Conservation (phyloP, 2,797 vertebrate genomes). For the Choloepus didactylus region DNA sequence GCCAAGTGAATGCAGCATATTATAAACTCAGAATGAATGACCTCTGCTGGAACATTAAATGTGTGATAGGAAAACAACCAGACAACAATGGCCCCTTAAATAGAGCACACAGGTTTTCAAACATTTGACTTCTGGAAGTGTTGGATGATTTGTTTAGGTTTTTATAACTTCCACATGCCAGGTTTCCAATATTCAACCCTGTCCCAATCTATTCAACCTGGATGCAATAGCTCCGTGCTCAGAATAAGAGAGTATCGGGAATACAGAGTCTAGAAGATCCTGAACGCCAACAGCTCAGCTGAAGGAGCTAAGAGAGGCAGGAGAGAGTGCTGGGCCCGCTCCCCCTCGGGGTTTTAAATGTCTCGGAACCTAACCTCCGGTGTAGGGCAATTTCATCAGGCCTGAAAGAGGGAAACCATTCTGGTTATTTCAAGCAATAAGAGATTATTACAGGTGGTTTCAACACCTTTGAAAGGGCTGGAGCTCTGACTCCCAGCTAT, state of each 20-base stretch:
- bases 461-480: not conserved
- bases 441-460: not conserved
- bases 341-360: not conserved
- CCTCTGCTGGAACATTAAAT: conserved; percentile 8
- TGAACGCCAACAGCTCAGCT: not conserved
- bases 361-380: not conserved
- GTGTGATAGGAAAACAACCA: not conserved
- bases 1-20: not conserved
- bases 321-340: not conserved
- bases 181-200: not conserved
- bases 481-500: not conserved
- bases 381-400: not conserved
- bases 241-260: not conserved
- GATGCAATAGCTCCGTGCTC: not conserved
- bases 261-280: not conserved
- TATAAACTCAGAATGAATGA: conserved; percentile 31
- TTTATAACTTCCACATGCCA: not conserved
- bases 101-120: not conserved
- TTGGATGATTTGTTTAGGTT: not conserved
- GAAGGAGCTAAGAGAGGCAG: not conserved
- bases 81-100: not conserved
- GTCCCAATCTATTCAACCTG: not conserved
- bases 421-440: not conserved
- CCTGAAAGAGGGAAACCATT: not conserved
- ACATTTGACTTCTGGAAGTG: not conserved